Evolutionary conservation across 1,140 invertebrate species (phyloP), one percentile per base, ranked within the genome.

Genomic region (Samia ricini): DNA sequence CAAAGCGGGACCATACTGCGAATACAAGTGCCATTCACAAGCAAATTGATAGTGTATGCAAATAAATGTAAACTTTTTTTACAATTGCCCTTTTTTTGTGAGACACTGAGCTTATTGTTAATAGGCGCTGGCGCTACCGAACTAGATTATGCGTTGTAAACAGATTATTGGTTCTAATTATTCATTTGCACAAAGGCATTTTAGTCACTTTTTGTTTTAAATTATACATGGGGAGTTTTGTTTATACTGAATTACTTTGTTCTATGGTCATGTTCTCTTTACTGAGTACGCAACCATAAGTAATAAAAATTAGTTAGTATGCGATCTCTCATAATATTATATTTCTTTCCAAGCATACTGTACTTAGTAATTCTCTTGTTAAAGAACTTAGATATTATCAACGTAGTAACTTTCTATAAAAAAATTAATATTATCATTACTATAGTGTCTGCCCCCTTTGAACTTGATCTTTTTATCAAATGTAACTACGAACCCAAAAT

Each of bases 401-500:
- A 42, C 33, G n/a, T 12, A 42, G n/a, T 42, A 42, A 42, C 33
- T 42, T 42, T 12, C 33, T 42, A 42, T 12, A 42, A 15, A 42
- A n/a, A 42, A 42, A 42, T 42, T 50, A 15, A 24, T 56, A 62
- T 42, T 72, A 67, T 64, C 64, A 42, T 42, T 50, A 22, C 61
- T 50, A 55, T 48, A 60, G 61, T 65, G 58, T 57, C 64, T 76
- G 76, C 69, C 81, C n/a, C 77, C 78, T 83, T 84, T 85, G 84
- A 87, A 87, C 84, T 87, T 87, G 84, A 85, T 87, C 79, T 83
- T 78, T 82, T 85, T 87, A 85, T 87, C 83, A 80, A 79, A 71
- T 68, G 72, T 72, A 62, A 65, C 71, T 76, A 65, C 71, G 71
- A 77, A 70, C 65, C 64, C 73, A 74, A 81, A 83, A 77, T 81